Evolutionary conservation across 1,140 invertebrate species (phyloP), one percentile per base, ranked within the genome.

Genomic region (Drosophila asahinai): DNA sequence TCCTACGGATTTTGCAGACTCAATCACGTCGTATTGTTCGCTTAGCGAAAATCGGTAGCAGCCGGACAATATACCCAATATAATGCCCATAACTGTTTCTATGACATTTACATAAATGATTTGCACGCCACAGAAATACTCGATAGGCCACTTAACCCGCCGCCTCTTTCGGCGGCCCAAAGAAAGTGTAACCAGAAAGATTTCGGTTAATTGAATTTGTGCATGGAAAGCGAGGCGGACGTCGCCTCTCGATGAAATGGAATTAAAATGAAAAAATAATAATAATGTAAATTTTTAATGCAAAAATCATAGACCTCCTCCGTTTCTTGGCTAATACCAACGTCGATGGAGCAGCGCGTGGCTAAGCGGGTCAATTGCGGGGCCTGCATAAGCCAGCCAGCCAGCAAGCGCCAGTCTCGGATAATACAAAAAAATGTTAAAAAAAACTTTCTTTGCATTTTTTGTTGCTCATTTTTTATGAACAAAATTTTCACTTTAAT

Each of bases 401-500:
- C 55, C 43, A 65, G 19, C 60, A 73, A 81, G 66, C 80, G 73
- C 64, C 80, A 82, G 42, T 82, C 62, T 55, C 58, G 58, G 61
- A 62, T 65, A 65, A 62, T 65, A 45, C 40, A 8, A 59, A 42
- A 40, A 64, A 45, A 42, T 33, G 17, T 60, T 55, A 55, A 66
- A 81, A 68, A 52, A 80, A 89, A 90, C 86, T 89, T 89, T 89
- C 84, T 89, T 89, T 87, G 74, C 68, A 71, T 81, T 83, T 81
- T 61, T 81, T 33, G 71, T 15, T 75, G 76, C 60, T 64, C 61
- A 43, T 77, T 74, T 67, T 66, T 80, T 83, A 73, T 64, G 55
- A 51, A 66, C 74, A 61, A 87, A 73, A 87, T 89, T 89, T 89
- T 89, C 84, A 89, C 84, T 89, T 89, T 89, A 89, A 89, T 89